Base-by-base conservation (phyloP, 2,113 vertebrate genomes). In the Phrynocephalus versicolor region DNA sequence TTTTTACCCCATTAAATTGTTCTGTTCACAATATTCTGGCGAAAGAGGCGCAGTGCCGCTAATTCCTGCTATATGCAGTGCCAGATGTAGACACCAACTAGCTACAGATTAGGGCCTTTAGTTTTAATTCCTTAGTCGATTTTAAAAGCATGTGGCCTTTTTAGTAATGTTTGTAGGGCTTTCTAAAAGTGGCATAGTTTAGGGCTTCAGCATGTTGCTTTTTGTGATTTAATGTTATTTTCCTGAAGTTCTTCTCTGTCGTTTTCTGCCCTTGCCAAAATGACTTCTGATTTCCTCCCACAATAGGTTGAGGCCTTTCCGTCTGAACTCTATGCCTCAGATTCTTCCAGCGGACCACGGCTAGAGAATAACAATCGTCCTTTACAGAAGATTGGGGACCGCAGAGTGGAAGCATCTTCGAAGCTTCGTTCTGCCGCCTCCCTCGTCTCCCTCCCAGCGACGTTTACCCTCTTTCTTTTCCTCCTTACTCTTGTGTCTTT, bases 301-400 rank as follows among this genome's bases (percentile, higher is more conserved):
- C n/a, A 12, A 39, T 74, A 91, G 88, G 81, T 91, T 23, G 8
- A 16, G 27, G 39, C 21, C 2, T 91, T 91, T 67, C 10, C 88
- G 6, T 45, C 81, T 41, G 51, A 13, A 8, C 45, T 89, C 39
- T 9, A 3, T 10, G 8, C 57, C 1, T 88, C 78, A 2, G 27
- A 74, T 0, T 58, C 83, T 14, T 35, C 25, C 13, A 6, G 1
- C 8, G 18, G 41, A 2, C 55, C 81, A 13, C 23, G 0, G 1
- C 21, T 91, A 60, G 8, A 51, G 6, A 84, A 89, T 33, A 88
- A 88, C n/a, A 89, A 79, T 84, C 90, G 88, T 14, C 84, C 88
- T 3, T 5, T n/a, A 2, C 90, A 91, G 55, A 15, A 14, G 37
- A 62, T 75, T 4, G 64, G 75, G 27, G n/a, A 39, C 1, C 65